These are phyloP conservation scores for Pseudomyrmex sp. DNA, from an alignment of 1,140 invertebrate species.

Conservation along the genomic window DNA sequence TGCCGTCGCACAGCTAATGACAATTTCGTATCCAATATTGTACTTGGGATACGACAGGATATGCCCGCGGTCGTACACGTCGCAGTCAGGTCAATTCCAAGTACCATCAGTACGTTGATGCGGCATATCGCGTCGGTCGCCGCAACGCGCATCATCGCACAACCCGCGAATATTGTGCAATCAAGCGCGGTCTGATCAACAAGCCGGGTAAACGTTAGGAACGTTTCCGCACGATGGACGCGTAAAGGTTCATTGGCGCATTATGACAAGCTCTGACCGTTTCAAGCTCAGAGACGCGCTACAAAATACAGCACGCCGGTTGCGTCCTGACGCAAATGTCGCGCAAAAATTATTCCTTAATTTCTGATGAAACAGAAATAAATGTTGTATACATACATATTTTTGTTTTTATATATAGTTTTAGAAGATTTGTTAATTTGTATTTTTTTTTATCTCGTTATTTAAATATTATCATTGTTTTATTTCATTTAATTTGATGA, in stretches of 20 bases:
- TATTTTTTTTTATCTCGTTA: background rate
- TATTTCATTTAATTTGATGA: background rate
- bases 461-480: background rate
- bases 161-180: slow-evolving; percentile 56
- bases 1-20: slow-evolving; percentile 1
- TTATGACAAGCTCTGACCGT: slow-evolving; percentile 2
- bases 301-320: background rate
- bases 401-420: background rate
- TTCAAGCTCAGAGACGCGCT: background rate
- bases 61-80: slow-evolving; percentile 26
- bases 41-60: slow-evolving; percentile 23
- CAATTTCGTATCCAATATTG: slow-evolving; percentile 36
- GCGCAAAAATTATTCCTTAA: too few species aligned
- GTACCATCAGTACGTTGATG: slow-evolving; percentile 31
- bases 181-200: slow-evolving; percentile 27
- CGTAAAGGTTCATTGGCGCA: slow-evolving; percentile 48
- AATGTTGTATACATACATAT: too few species aligned
- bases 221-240: slow-evolving; percentile 40
- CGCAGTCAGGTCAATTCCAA: slow-evolving; percentile 37
- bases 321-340: background rate
- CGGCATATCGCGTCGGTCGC: background rate
- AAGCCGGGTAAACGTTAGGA: slow-evolving; percentile 49
- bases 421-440: background rate
- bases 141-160: slow-evolving; percentile 55
- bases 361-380: too few species aligned